These are phyloP conservation scores for Myopa testacea DNA, from an alignment of 2,888 invertebrate genomes.

Conservation along the genomic window DNA sequence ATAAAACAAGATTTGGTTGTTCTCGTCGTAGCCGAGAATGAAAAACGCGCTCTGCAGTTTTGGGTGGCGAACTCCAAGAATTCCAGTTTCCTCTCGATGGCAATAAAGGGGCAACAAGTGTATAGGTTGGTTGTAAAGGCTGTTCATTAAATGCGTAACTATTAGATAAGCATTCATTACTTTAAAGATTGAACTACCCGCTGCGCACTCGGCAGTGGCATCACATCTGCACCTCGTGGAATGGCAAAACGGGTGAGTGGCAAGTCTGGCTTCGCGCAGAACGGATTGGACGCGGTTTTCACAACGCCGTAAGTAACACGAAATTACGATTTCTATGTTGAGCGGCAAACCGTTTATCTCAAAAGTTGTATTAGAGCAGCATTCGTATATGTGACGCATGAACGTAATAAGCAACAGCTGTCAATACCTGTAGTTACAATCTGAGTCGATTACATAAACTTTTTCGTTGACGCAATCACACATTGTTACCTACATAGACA, in stretches of 20 bases:
- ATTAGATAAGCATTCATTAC: background rate
- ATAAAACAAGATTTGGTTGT: background rate
- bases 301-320: slow-evolving; percentile 79
- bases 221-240: slow-evolving; percentile 90
- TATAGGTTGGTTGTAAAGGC: slow-evolving; percentile 71
- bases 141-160: background rate
- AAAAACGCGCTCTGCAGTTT: slow-evolving; percentile 78
- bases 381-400: slow-evolving; percentile 19
- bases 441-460: slow-evolving; percentile 2
- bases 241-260: slow-evolving; percentile 90
- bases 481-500: background rate
- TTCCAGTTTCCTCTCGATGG: slow-evolving; percentile 85
- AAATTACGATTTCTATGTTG: slow-evolving; percentile 1
- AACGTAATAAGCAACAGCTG: background rate
- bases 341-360: background rate
- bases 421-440: background rate
- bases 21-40: slow-evolving; percentile 74
- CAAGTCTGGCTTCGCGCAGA: slow-evolving; percentile 90
- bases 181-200: slow-evolving; percentile 76
- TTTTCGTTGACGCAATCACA: background rate
- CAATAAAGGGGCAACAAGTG: slow-evolving; percentile 84
- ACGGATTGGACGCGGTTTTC: slow-evolving; percentile 86
- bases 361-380: background rate
- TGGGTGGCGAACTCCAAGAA: slow-evolving; percentile 86
- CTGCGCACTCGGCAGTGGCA: slow-evolving; percentile 81